Evolutionary conservation across 2,888 invertebrate genomes (phyloP), one percentile per base, ranked within the genome.

Genomic region (Eupeodes luniger): DNA sequence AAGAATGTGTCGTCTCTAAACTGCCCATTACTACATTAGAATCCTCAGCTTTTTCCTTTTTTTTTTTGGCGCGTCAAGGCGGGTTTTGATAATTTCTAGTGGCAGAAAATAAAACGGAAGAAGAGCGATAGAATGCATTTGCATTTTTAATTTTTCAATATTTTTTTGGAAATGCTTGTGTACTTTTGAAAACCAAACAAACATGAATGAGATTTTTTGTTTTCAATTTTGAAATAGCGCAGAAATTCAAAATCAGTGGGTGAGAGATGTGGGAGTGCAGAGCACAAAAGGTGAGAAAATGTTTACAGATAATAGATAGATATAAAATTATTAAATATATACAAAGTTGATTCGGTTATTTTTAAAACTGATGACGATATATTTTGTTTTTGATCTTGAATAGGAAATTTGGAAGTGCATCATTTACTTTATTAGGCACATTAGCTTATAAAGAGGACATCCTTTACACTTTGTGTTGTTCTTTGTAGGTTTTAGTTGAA

Each of bases 321-420:
- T 27, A 27, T 27, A 27, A 1, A 27, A 27, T 27, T 27, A 27
- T 27, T 27, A 27, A 27, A 27, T 40, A 40, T 40, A n/a, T 55
- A 27, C 27, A 27, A 49, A n/a, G 53, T 40, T 11, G 34, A 9
- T 36, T 64, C 27, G 85, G 49, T 16, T 78, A 76, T 79, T 75
- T 66, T 75, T 79, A 86, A 59, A 34, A 0, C 14, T 47, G 79
- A 76, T 87, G 80, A 72, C 79, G 74, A 55, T 61, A 9, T 27
- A 6, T 40, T 67, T 59, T n/a, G 19, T 49, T n/a, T 53, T 75
- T 44, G n/a, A 10, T 51, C 36, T 75, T 14, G 11, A 57, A 9
- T 27, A 36, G 19, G 49, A 77, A 82, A 49, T 49, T 7, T 16
- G 14, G 11, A 76, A 69, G 36, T 47, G 47, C 47, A 81, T 59